phyloP scores from a whole-genome alignment of 2,797 vertebrate species.

The Eupleurogrammus muticus region DNA sequence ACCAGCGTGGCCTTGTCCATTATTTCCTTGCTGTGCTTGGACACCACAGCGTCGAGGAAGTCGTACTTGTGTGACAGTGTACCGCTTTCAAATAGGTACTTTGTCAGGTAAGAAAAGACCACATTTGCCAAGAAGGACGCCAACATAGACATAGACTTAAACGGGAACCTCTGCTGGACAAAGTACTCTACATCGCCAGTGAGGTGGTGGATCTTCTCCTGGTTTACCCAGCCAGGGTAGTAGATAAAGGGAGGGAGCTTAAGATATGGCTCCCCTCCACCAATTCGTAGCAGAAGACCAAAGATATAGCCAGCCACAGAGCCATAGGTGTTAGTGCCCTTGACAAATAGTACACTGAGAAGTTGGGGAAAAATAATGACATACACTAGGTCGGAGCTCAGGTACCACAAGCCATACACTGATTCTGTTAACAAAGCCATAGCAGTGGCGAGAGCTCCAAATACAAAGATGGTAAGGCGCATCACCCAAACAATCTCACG shows the following conservation, averaged over 20 bases:
- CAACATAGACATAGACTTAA: conserved; percentile 94
- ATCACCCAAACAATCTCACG: conserved; percentile 96
- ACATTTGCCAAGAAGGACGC: conserved; percentile 92
- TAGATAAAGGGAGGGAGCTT: conserved; percentile 93
- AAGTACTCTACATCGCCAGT: conserved; percentile 80
- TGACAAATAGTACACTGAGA: conserved; percentile 93
- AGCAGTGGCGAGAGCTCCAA: conserved; percentile 93
- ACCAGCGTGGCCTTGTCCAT: conserved; percentile 98
- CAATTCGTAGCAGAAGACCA: conserved; percentile 92
- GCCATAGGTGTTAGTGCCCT: conserved; percentile 96
- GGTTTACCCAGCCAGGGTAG: conserved; percentile 91
- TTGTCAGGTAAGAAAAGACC: conserved; percentile 89
- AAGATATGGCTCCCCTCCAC: conserved; percentile 95
- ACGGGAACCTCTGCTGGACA: conserved; percentile 93
- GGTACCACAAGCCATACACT: conserved; percentile 96
- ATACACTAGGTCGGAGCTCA: conserved; percentile 97
- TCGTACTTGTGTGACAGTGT: conserved; percentile 92
- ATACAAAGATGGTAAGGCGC: conserved; percentile 93
- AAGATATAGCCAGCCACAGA: conserved; percentile 92
- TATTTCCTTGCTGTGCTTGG: conserved; percentile 94
- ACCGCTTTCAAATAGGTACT: conserved; percentile 96
- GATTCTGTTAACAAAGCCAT: conserved; percentile 95
- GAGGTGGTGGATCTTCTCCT: conserved; percentile 81
- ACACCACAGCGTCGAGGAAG: conserved; percentile 93
- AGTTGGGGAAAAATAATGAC: conserved; percentile 99